Evolutionary conservation across 2,888 invertebrate genomes (phyloP).

Genomic region (Heliconius hortense): DNA sequence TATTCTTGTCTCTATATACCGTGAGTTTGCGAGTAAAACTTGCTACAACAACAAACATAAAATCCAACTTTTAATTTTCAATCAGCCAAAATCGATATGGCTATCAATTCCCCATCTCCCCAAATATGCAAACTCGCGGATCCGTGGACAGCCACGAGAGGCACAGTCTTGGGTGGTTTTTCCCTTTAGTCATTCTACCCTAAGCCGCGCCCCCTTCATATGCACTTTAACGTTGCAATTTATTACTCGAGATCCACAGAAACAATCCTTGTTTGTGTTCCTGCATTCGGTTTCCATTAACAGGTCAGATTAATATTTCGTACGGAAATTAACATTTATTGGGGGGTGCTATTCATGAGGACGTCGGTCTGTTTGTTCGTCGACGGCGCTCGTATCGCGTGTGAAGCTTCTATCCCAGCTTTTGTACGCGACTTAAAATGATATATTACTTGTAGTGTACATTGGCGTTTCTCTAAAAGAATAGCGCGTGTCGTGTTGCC

Average conservation of each 20-base stretch:
- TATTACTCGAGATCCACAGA: conserved; percentile 60
- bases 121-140: conserved; percentile 48
- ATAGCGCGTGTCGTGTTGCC: conserved; percentile 65
- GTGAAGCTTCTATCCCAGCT: conserved; percentile 77
- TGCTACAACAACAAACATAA: conserved; percentile 1
- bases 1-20: neutral
- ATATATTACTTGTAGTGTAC: conserved; percentile 77
- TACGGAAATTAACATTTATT: conserved; percentile 81
- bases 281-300: conserved; percentile 79
- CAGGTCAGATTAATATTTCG: conserved; percentile 80
- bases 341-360: conserved; percentile 80
- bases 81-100: conserved; percentile 24
- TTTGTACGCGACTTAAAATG: conserved; percentile 79
- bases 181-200: conserved; percentile 61
- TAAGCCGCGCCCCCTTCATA: conserved; percentile 20
- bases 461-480: conserved; percentile 73
- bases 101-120: conserved; percentile 35
- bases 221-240: conserved; percentile 64
- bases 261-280: conserved; percentile 73
- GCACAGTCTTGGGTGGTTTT: conserved; percentile 60
- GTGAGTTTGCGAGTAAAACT: neutral
- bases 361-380: conserved; percentile 74
- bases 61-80: conserved; percentile 29
- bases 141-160: conserved; percentile 20
- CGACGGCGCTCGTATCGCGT: conserved; percentile 75